phyloP scores from a whole-genome alignment of 2,797 vertebrate genomes.

The Pseudochirops corinnae region DNA sequence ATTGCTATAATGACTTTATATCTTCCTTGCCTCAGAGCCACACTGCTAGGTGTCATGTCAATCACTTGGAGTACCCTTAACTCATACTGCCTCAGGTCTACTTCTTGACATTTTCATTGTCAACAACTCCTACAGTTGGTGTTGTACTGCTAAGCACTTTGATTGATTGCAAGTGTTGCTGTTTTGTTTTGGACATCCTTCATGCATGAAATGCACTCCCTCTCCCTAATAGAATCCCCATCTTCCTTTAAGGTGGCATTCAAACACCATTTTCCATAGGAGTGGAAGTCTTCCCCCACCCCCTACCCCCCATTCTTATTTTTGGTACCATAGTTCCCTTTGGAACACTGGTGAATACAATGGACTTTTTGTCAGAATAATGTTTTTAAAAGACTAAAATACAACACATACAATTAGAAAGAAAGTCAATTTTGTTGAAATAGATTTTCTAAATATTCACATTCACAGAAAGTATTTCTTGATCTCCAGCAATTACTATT shows the following conservation, averaged over 20 bases:
- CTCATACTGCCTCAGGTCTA: neutral
- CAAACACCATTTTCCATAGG: neutral
- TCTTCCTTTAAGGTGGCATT: neutral
- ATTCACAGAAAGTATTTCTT: neutral
- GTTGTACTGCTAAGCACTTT: neutral
- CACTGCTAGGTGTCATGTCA: neutral
- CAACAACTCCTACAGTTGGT: neutral
- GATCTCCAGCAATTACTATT: neutral
- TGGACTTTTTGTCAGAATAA: neutral
- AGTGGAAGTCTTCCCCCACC: neutral
- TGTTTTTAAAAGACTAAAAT: neutral
- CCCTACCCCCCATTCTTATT: too few relatives aligned
- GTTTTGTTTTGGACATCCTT: neutral
- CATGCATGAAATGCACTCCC: neutral
- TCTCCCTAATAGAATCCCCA: neutral
- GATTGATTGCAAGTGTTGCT: neutral
- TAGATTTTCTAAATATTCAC: neutral
- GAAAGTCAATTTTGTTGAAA: neutral
- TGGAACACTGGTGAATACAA: neutral
- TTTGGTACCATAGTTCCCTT: neutral
- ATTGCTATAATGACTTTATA: neutral
- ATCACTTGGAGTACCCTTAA: neutral
- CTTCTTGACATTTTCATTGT: neutral
- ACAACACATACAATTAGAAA: neutral
- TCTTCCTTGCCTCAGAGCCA: neutral